These are phyloP conservation scores for Bombus huntii DNA, from an alignment of 1,140 invertebrate species.

Conservation along the genomic window DNA sequence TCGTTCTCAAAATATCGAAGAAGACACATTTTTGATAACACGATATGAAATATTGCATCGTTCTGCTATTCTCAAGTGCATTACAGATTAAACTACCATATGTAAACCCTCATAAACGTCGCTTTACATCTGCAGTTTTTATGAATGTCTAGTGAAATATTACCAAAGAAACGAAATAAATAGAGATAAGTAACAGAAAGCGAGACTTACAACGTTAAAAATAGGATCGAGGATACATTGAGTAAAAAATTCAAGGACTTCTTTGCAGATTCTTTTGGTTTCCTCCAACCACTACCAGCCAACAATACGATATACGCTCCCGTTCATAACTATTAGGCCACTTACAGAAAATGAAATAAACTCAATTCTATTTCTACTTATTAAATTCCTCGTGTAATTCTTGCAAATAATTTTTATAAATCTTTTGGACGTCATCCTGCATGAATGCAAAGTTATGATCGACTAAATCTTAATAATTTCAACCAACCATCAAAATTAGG, in stretches of 20 bases:
- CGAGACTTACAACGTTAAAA: neutral
- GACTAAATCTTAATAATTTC: too few species aligned
- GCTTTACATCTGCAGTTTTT: neutral
- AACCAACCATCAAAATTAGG: too few species aligned
- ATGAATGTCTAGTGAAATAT: neutral
- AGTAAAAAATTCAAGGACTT: neutral
- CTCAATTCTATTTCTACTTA: too few species aligned
- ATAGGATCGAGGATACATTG: neutral
- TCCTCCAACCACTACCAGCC: too few species aligned
- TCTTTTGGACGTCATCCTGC: neutral
- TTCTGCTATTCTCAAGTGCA: neutral
- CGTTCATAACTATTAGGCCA: too few species aligned
- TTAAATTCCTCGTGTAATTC: too few species aligned
- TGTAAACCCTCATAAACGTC: neutral
- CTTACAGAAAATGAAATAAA: too few species aligned
- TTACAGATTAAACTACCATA: neutral
- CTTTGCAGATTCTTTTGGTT: neutral
- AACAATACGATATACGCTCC: too few species aligned
- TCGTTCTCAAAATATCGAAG: neutral
- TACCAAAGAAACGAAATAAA: neutral
- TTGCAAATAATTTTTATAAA: neutral
- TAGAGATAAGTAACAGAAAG: neutral
- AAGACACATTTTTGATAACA: neutral
- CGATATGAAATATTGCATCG: constrained; percentile 19
- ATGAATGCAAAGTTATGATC: too few species aligned